These are phyloP conservation scores for Sebastes hubbsi DNA, from an alignment of 2,797 vertebrate genomes.

Conservation along the genomic window DNA sequence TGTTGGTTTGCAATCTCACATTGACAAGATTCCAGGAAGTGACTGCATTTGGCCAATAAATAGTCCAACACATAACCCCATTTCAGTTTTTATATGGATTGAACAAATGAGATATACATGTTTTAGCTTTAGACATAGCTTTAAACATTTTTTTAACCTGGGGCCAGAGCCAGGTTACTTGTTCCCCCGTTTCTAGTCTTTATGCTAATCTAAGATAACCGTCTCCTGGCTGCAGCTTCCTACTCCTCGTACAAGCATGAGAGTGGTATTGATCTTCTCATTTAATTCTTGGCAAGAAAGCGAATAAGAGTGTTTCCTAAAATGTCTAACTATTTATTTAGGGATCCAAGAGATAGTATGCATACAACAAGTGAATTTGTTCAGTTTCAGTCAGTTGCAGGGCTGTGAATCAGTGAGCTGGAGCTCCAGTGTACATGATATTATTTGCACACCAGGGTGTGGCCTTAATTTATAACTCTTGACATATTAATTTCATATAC, in stretches of 20 bases:
- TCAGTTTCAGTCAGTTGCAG: not conserved
- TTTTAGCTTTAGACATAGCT: not conserved
- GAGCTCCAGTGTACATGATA: not conserved
- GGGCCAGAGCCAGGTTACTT: not conserved
- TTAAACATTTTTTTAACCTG: not conserved
- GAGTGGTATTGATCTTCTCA: not conserved
- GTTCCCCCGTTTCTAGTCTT: not conserved
- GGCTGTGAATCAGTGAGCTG: constrained; percentile 5
- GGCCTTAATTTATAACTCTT: constrained; percentile 13
- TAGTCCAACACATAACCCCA: not conserved
- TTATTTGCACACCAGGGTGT: constrained; percentile 12
- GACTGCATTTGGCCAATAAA: not conserved
- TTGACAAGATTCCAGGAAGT: not conserved
- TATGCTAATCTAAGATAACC: not conserved
- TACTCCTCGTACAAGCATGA: not conserved
- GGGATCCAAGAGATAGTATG: not conserved
- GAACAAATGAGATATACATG: not conserved
- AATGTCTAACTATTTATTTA: not conserved
- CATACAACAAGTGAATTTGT: not conserved
- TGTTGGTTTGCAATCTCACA: not conserved
- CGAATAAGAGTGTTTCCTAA: not conserved
- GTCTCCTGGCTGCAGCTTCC: not conserved
- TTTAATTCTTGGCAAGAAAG: not conserved
- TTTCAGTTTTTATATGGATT: not conserved
- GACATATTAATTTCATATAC: constrained; percentile 14